Evolutionary conservation across 2,888 invertebrate species (phyloP).

Genomic region (Emesis russula): DNA sequence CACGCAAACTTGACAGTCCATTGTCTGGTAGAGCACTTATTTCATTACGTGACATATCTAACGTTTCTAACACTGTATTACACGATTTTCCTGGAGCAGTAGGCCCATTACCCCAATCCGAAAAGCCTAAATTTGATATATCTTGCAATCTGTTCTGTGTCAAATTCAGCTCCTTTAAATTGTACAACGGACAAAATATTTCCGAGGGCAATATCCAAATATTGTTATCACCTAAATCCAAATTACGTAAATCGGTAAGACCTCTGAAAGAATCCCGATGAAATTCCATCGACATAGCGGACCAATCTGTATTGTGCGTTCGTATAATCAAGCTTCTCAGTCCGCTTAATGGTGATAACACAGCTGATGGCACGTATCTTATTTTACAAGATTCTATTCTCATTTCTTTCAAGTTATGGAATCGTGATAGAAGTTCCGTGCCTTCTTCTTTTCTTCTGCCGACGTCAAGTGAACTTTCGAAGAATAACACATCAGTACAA

Average conservation of each 20-base stretch:
- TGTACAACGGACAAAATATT: constrained; percentile 97
- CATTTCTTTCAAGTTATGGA: constrained; percentile 97
- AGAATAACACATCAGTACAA: constrained; percentile 97
- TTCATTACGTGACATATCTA: constrained; percentile 98
- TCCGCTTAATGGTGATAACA: constrained; percentile 97
- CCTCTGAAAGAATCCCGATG: constrained; percentile 97
- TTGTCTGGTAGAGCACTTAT: constrained; percentile 97
- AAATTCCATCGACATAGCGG: constrained; percentile 98
- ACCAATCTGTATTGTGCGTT: constrained; percentile 98
- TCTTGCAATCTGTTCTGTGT: constrained; percentile 98
- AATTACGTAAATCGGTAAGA: constrained; percentile 96
- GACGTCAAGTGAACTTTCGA: constrained; percentile 97
- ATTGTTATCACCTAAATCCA: constrained; percentile 98
- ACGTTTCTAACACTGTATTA: constrained; percentile 97
- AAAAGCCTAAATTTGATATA: constrained; percentile 97
- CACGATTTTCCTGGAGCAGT: constrained; percentile 97
- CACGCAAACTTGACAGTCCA: constrained; percentile 97
- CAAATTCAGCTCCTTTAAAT: constrained; percentile 97
- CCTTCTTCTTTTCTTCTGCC: constrained; percentile 95
- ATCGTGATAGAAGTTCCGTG: constrained; percentile 96
- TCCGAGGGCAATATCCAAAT: constrained; percentile 98
- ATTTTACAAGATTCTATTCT: constrained; percentile 98
- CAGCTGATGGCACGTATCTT: constrained; percentile 97
- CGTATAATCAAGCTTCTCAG: constrained; percentile 97
- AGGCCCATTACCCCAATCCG: constrained; percentile 97